These are phyloP conservation scores for Laterallus jamaicensis DNA, from an alignment of 2,113 vertebrate species.

Conservation along the genomic window DNA sequence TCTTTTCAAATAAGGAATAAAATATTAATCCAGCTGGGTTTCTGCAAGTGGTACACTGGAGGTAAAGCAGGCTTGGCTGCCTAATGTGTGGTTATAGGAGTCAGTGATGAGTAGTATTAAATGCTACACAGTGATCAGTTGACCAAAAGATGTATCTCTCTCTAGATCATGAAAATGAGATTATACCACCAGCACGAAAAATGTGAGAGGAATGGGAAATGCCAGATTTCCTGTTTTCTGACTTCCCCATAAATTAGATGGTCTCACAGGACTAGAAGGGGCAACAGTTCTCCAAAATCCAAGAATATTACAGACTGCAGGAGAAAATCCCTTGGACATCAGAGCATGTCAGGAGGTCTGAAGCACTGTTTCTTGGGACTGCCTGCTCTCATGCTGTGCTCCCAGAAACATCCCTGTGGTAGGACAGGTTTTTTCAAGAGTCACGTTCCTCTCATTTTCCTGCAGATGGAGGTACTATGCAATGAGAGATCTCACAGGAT, in stretches of 20 bases:
- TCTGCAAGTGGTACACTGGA: not conserved
- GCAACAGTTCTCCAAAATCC: slow-evolving; percentile 32
- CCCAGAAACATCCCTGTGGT: not conserved
- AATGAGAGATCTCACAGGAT: not conserved
- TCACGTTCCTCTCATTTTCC: slow-evolving; percentile 17
- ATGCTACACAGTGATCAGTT: not conserved
- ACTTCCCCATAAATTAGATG: slow-evolving; percentile 31
- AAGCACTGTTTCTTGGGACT: slow-evolving; percentile 14
- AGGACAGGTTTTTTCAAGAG: not conserved
- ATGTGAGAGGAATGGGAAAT: slow-evolving; percentile 24
- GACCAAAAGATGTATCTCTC: slow-evolving; percentile 35
- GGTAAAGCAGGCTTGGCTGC: not conserved
- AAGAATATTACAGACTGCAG: not conserved
- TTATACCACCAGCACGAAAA: slow-evolving; percentile 24
- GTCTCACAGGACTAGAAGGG: slow-evolving; percentile 31
- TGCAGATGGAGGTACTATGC: not conserved
- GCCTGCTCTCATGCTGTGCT: not conserved
- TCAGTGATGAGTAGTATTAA: not conserved
- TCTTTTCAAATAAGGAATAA: slow-evolving; percentile 43
- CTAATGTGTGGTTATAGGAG: not conserved
- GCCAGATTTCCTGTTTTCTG: slow-evolving; percentile 54
- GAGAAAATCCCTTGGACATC: slow-evolving; percentile 49
- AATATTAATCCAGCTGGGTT: slow-evolving; percentile 7
- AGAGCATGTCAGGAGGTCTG: slow-evolving; percentile 26
- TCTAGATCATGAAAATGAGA: slow-evolving; percentile 14